Evolutionary conservation across 2,888 invertebrate genomes (phyloP).

Genomic region (Callyntrura sp.): DNA sequence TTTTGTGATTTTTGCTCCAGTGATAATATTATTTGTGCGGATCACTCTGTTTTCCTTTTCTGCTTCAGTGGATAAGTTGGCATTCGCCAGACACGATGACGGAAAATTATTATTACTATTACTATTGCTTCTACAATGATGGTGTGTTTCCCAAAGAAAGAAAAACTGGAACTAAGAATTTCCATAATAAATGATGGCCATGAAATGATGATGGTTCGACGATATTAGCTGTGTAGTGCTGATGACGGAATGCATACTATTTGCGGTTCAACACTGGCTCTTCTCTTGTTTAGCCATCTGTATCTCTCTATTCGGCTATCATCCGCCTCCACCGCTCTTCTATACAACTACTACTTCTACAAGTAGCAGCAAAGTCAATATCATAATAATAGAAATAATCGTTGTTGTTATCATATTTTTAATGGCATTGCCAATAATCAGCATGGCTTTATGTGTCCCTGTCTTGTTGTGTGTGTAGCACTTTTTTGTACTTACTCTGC

Average conservation of each 20-base stretch:
- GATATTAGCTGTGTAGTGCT: neutral
- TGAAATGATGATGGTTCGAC: neutral
- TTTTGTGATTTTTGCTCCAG: conserved; percentile 31
- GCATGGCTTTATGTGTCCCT: neutral
- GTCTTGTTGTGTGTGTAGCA: neutral
- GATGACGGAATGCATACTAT: conserved; percentile 6
- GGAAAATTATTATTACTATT: neutral
- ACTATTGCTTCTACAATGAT: too few relatives aligned
- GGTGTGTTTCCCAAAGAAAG: conserved; percentile 10
- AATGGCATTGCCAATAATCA: conserved; percentile 36
- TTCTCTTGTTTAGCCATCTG: neutral
- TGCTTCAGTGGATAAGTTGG: neutral
- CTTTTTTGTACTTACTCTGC: neutral
- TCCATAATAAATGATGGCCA: conserved; percentile 50
- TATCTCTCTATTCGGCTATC: neutral
- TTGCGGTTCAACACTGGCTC: too few relatives aligned
- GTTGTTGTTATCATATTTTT: conserved; percentile 52
- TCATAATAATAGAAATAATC: conserved; percentile 61
- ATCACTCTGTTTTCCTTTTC: conserved; percentile 18
- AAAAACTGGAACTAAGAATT: conserved; percentile 43
- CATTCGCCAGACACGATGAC: neutral
- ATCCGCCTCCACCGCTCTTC: neutral
- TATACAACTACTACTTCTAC: neutral
- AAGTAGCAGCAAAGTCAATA: conserved; percentile 46
- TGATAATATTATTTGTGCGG: conserved; percentile 25